phyloP scores from a whole-genome alignment of 1,140 invertebrate genomes.

The Calycopis cecrops region DNA sequence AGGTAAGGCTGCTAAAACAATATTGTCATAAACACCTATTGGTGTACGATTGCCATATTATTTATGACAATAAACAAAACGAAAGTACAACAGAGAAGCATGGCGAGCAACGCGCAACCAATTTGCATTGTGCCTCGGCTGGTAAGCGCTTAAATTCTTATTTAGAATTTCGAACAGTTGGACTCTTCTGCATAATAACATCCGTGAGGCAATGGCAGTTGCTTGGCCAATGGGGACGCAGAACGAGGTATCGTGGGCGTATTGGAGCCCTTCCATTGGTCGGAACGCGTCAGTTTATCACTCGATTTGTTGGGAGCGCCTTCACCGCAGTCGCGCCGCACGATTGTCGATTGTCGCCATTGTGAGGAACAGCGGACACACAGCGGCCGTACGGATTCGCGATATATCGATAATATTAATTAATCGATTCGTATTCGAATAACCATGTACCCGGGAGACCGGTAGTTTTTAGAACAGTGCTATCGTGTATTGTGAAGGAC shows the following conservation, averaged over 20 bases:
- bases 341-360: slow-evolving; percentile 72
- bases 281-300: slow-evolving; percentile 49
- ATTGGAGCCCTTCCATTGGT: slow-evolving; percentile 48
- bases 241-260: slow-evolving; percentile 56
- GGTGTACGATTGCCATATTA: slow-evolving; percentile 19
- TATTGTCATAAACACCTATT: slow-evolving; percentile 9
- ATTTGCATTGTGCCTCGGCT: slow-evolving; percentile 67
- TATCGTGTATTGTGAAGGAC: slow-evolving; percentile 46
- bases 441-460: slow-evolving; percentile 36
- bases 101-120: slow-evolving; percentile 57
- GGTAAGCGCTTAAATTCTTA: slow-evolving; percentile 71
- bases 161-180: slow-evolving; percentile 64
- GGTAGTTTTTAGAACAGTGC: slow-evolving; percentile 39
- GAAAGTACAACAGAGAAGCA: slow-evolving; percentile 25
- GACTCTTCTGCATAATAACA: slow-evolving; percentile 72
- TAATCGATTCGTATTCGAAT: slow-evolving; percentile 46
- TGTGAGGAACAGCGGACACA: slow-evolving; percentile 57
- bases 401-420: slow-evolving; percentile 31
- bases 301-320: slow-evolving; percentile 61
- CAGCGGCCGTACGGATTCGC: slow-evolving; percentile 52
- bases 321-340: slow-evolving; percentile 60
- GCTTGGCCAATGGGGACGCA: slow-evolving; percentile 57
- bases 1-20: background rate
- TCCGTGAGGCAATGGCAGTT: slow-evolving; percentile 71
- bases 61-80: slow-evolving; percentile 24